Base-by-base conservation (phyloP, 2,888 invertebrate genomes). In the Beris chalybata region DNA sequence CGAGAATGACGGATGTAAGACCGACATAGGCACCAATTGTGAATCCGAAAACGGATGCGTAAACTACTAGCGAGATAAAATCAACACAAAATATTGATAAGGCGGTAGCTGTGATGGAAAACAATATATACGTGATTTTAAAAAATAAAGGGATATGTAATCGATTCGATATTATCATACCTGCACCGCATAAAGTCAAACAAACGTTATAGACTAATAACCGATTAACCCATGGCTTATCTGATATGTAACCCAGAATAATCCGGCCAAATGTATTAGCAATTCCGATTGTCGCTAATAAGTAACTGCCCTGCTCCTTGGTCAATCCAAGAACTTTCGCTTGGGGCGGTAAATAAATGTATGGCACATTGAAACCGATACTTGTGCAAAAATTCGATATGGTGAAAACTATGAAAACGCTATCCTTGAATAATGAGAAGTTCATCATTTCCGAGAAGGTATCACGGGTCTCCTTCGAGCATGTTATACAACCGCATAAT, bases 11-110 rank as follows among this genome's bases (percentile, higher is more conserved):
- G 29, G 96, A 96, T 4, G 97, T 97, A 61, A 97, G 84, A n/a
- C 96, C 95, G 56, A 97, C 96, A 79, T 97, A 97, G 67, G 96
- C 96, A 71, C 97, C 95, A 74, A 94, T 93, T 15, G 93, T 92
- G 75, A 94, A 92, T 63, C 97, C 97, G 77, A 92, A 97, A 9
- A 89, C 84, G 44, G 86, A 84, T 30, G 92, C 88, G 80, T 94
- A 97, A 64, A 90, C 74, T 22, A 89, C 87, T 74, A 97, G 85
- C 7, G 89, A 83, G 74, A 84, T 81, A 79, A 91, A 94, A 73
- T 87, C 87, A 72, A 80, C 79, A 80, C 92, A 93, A 71, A 88
- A 85, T 76, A 91, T 89, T 77, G 92, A 90, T 74, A 94, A 78
- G 45, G 88, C 87, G 30, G 96, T 96, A 69, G 90, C 93, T 90